These are phyloP conservation scores for Zaprionus obscuricornis DNA, from an alignment of 2,888 invertebrate genomes.

Conservation along the genomic window DNA sequence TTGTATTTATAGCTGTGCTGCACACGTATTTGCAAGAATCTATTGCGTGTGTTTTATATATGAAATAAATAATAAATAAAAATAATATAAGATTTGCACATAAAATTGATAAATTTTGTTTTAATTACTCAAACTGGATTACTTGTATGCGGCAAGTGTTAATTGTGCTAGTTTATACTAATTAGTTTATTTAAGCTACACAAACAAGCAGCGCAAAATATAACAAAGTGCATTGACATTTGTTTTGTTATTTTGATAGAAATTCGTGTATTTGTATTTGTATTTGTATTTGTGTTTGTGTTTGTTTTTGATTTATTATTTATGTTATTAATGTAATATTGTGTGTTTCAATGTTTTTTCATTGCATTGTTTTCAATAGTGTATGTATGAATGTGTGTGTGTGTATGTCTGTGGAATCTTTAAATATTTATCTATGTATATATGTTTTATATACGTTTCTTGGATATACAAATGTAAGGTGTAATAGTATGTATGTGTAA, in stretches of 20 bases:
- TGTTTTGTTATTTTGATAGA: conserved; percentile 29
- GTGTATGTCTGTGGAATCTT: conserved; percentile 15
- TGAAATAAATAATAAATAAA: too few species aligned
- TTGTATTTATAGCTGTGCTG: too few species aligned
- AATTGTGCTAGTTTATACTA: too few species aligned
- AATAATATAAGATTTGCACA: too few species aligned
- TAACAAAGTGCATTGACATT: conserved; percentile 16
- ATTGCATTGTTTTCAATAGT: conserved; percentile 36
- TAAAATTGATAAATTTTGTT: too few species aligned
- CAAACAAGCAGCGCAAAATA: conserved; percentile 39
- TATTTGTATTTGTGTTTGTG: conserved; percentile 25
- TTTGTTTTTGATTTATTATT: conserved; percentile 10
- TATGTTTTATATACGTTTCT: conserved; percentile 32
- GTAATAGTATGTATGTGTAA: background rate
- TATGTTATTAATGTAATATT: conserved; percentile 39
- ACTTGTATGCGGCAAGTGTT: too few species aligned
- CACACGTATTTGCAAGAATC: too few species aligned
- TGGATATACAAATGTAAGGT: conserved; percentile 6
- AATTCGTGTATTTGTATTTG: conserved; percentile 19
- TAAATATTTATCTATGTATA: conserved; percentile 6
- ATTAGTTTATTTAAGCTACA: too few species aligned
- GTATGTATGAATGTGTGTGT: conserved; percentile 23
- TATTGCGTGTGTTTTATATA: too few species aligned
- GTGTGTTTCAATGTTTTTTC: conserved; percentile 9
- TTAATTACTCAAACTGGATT: too few species aligned